A percentile compares a stretch with the other conserved stretches of the same genome.
These are phyloP conservation scores for Amphipyra tragopoginis DNA, from an alignment of 2,888 invertebrate species.

Conservation along the genomic window DNA sequence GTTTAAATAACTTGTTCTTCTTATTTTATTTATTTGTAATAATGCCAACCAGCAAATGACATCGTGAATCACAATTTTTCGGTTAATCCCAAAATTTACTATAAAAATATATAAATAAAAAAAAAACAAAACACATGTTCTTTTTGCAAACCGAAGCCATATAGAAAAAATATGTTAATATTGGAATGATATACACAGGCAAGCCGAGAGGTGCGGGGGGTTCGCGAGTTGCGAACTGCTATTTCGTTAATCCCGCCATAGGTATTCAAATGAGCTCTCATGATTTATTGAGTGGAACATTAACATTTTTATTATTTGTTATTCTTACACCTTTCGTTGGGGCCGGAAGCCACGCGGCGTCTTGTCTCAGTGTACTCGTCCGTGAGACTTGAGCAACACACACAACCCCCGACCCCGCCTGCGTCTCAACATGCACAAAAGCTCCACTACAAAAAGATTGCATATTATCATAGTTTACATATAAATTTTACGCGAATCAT, in stretches of 20 bases:
- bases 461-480: conserved; percentile 89
- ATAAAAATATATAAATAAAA: conserved; percentile 5
- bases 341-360: conserved; percentile 89
- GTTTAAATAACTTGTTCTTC: neutral
- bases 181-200: conserved; percentile 69
- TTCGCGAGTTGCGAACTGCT: conserved; percentile 69
- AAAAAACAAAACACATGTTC: conserved; percentile 25
- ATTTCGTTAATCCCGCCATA: conserved; percentile 87
- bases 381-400: conserved; percentile 85
- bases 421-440: conserved; percentile 74
- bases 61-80: neutral
- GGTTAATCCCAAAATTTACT: conserved; percentile 14
- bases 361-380: conserved; percentile 87
- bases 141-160: conserved; percentile 57
- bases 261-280: conserved; percentile 89
- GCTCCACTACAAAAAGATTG: conserved; percentile 79
- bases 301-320: conserved; percentile 91
- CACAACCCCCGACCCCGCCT: conserved; percentile 75
- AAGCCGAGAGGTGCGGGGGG: conserved; percentile 66
- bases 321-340: conserved; percentile 88
- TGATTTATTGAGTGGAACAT: conserved; percentile 91
- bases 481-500: conserved; percentile 89
- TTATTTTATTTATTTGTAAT: neutral
- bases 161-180: conserved; percentile 78
- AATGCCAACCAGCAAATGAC: neutral